Percentiles rank a stretch among this genome's conserved stretches.
phyloP scores from a whole-genome alignment of 1,140 invertebrate species.

The Drosophila kurseongensis region DNA sequence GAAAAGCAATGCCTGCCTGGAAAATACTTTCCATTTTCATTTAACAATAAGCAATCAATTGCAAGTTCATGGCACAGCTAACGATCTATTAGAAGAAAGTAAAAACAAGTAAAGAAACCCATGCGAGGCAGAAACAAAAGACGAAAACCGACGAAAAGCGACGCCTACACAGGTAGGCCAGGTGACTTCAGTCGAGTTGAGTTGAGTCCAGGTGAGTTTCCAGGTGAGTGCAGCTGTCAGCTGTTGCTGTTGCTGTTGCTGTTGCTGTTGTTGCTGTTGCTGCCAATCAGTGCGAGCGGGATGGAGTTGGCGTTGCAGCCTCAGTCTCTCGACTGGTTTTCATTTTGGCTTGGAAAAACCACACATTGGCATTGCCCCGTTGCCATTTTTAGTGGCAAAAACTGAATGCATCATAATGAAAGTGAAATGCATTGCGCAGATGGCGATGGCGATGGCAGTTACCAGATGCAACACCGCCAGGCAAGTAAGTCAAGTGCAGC shows the following conservation, averaged over 20 bases:
- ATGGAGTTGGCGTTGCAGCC: slow-evolving; percentile 1
- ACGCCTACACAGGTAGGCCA: slow-evolving; percentile 52
- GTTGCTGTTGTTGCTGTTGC: too few relatives aligned
- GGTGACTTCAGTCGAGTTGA: slow-evolving; percentile 20
- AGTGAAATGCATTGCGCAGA: slow-evolving; percentile 82
- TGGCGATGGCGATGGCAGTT: slow-evolving; percentile 72
- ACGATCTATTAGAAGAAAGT: slow-evolving; percentile 83
- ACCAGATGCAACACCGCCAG: slow-evolving; percentile 45
- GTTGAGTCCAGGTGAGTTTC: slow-evolving; percentile 42
- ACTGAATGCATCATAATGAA: slow-evolving; percentile 82
- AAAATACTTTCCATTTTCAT: slow-evolving; percentile 82
- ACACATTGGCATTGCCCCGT: slow-evolving; percentile 73
- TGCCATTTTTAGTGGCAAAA: slow-evolving; percentile 82
- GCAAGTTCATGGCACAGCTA: slow-evolving; percentile 79
- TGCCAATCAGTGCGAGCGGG: too few relatives aligned
- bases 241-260: slow-evolving; percentile 45
- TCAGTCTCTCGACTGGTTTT: slow-evolving; percentile 69
- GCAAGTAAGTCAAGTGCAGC: slow-evolving; percentile 80
- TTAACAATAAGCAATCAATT: slow-evolving; percentile 83
- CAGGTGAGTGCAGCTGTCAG: slow-evolving; percentile 68
- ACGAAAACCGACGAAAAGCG: slow-evolving; percentile 18
- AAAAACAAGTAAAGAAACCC: slow-evolving; percentile 76
- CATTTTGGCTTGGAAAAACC: slow-evolving; percentile 81
- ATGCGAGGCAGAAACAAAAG: slow-evolving; percentile 52
- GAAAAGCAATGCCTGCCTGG: slow-evolving; percentile 54